Evolutionary conservation across 2,888 invertebrate genomes (phyloP).

Genomic region (Erebia ligea): DNA sequence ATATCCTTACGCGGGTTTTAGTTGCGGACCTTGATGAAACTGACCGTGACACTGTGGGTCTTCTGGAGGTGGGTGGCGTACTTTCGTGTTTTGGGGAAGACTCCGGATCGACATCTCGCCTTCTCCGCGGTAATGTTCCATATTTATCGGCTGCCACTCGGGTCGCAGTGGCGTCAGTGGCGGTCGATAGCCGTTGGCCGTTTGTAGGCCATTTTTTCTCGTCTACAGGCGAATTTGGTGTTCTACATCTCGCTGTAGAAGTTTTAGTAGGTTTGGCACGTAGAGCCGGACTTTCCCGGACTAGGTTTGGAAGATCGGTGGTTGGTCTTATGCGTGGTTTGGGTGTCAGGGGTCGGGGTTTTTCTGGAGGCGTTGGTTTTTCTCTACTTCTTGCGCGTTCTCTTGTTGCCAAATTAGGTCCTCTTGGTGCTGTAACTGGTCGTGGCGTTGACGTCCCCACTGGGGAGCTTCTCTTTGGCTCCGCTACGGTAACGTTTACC

Average conservation of each 20-base stretch:
- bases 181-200: constrained; percentile 66
- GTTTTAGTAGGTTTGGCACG: constrained; percentile 79
- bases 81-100: constrained; percentile 75
- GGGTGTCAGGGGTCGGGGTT: constrained; percentile 73
- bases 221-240: constrained; percentile 86
- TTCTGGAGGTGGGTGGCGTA: constrained; percentile 64
- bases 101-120: constrained; percentile 86
- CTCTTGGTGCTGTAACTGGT: constrained; percentile 76
- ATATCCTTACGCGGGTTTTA: constrained; percentile 85
- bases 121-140: constrained; percentile 89
- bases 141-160: constrained; percentile 87
- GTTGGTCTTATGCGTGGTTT: constrained; percentile 77
- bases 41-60: constrained; percentile 71
- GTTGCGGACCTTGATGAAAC: constrained; percentile 67
- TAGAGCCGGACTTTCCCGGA: constrained; percentile 74
- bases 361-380: constrained; percentile 79
- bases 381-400: constrained; percentile 85
- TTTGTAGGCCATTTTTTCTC: constrained; percentile 88
- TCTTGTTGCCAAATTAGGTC: constrained; percentile 78
- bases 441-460: constrained; percentile 80
- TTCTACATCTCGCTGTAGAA: constrained; percentile 83
- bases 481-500: constrained; percentile 83
- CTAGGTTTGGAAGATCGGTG: constrained; percentile 79
- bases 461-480: constrained; percentile 78
- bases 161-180: constrained; percentile 62